These are phyloP conservation scores for Meiosimyza platycephala DNA, from an alignment of 2,888 invertebrate genomes.

Conservation along the genomic window DNA sequence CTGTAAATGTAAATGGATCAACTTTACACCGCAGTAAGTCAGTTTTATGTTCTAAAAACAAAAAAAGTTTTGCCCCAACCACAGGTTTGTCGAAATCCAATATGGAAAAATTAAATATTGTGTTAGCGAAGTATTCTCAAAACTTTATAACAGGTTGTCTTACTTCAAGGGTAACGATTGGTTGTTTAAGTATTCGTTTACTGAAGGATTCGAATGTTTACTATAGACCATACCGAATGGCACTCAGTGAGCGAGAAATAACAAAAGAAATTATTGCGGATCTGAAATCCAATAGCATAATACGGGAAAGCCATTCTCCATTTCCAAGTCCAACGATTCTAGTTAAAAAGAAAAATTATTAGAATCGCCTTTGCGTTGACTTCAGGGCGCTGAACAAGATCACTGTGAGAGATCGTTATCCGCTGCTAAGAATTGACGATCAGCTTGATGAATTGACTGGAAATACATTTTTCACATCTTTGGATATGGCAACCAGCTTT, in stretches of 20 bases:
- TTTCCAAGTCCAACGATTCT: constrained; percentile 41
- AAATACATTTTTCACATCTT: constrained; percentile 48
- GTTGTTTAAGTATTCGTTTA: constrained; percentile 31
- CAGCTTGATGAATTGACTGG: constrained; percentile 53
- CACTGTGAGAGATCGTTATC: constrained; percentile 56
- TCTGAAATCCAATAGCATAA: constrained; percentile 33
- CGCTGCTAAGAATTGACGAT: constrained; percentile 63
- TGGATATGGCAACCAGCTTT: constrained; percentile 40
- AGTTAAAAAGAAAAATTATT: constrained; percentile 40
- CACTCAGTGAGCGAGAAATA: constrained; percentile 37
- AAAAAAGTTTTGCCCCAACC: neutral
- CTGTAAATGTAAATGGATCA: constrained; percentile 22
- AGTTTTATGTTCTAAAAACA: constrained; percentile 15
- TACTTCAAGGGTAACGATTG: too few species aligned
- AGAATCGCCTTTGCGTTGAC: constrained; percentile 41
- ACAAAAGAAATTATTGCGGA: constrained; percentile 35
- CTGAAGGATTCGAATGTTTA: constrained; percentile 29
- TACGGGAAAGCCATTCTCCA: constrained; percentile 38
- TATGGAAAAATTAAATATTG: constrained; percentile 15
- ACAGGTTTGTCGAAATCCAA: neutral
- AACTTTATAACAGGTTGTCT: constrained; percentile 21
- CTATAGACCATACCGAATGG: constrained; percentile 34
- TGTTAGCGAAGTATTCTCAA: constrained; percentile 35
- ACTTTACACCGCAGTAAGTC: constrained; percentile 30
- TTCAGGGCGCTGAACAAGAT: too few species aligned